Evolutionary conservation across 2,113 vertebrate species (phyloP).

Genomic region (Heterochromis multidens): DNA sequence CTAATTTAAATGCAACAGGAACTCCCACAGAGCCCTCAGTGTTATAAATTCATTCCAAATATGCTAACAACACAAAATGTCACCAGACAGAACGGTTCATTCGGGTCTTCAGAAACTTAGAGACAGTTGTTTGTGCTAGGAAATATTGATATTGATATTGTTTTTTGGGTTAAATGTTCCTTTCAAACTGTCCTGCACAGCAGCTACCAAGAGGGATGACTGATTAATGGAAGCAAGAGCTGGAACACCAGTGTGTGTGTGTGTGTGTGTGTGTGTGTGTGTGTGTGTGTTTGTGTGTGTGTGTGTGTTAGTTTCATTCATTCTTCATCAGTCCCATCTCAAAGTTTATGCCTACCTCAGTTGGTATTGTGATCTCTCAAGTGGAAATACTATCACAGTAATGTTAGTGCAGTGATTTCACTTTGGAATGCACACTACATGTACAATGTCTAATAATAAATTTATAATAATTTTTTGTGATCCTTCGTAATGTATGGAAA

Average conservation of each 20-base stretch:
- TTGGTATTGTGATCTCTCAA: background rate
- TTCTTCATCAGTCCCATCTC: constrained; percentile 32
- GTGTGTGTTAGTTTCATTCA: background rate
- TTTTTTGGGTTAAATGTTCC: constrained; percentile 6
- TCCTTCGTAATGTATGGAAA: no score
- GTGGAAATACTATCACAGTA: background rate
- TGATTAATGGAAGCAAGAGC: constrained; percentile 43
- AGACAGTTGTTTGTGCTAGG: background rate
- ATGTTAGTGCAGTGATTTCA: no score
- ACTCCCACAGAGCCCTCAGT: background rate
- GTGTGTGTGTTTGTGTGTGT: background rate
- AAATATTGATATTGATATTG: background rate
- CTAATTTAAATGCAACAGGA: background rate
- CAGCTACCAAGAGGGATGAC: constrained; percentile 12
- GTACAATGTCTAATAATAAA: no score
- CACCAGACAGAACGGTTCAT: background rate
- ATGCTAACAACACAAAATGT: background rate
- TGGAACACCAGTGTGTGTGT: constrained; percentile 9
- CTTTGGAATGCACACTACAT: no score
- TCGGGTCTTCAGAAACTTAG: background rate
- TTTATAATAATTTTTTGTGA: no score
- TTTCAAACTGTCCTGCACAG: background rate
- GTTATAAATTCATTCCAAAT: background rate
- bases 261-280: background rate
- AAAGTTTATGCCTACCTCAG: background rate